Base-by-base conservation (phyloP, 2,113 vertebrate species). In the Pycnonotus jocosus region DNA sequence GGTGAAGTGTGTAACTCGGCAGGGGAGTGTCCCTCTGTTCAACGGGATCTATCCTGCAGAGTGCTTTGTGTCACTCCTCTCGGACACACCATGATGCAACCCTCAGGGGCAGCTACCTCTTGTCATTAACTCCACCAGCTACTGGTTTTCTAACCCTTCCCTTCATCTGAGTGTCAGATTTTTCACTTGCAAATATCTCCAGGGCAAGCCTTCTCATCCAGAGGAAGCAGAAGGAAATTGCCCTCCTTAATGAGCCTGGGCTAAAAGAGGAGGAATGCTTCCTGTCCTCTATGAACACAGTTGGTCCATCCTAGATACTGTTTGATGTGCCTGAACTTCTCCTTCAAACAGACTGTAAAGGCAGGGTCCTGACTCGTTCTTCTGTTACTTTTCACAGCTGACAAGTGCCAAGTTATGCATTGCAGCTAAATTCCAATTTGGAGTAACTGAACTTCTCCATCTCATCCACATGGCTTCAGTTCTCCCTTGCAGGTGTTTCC, bases 121-220 rank as follows among this genome's bases (percentile, higher is more conserved):
- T 81, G 65, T 76, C 88, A 81, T 94, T 89, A 92, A 72, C 66
- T 73, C 79, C 77, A 58, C 71, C 80, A 93, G 93, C 95, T 96
- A 92, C 94, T 95, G 88, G 77, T 94, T 96, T 97, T 92, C 94
- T 88, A 86, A 74, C 79, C 51, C 16, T 91, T 92, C 61, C 60
- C 86, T 94, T 97, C 62, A 83, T 56, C 42, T 33, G 22, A 62
- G 90, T 92, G 95, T 89, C 83, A 96, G 53, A 90, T 92, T 94
- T 92, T 94, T 94, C 90, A 82, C 87, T 94, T 91, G 86, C 90
- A 93, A 69, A 84, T 91, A 18, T 50, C 90, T 85, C 69, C 71
- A 76, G 62, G 42, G 14, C 35, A 86, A 93, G 31, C 40, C 48
- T 35, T 70, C 83, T 92, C 86, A 84, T 87, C 92, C 65, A 86